Conservation (phyloP, 1,140 invertebrate species). For the Hetaerina americana region DNA sequence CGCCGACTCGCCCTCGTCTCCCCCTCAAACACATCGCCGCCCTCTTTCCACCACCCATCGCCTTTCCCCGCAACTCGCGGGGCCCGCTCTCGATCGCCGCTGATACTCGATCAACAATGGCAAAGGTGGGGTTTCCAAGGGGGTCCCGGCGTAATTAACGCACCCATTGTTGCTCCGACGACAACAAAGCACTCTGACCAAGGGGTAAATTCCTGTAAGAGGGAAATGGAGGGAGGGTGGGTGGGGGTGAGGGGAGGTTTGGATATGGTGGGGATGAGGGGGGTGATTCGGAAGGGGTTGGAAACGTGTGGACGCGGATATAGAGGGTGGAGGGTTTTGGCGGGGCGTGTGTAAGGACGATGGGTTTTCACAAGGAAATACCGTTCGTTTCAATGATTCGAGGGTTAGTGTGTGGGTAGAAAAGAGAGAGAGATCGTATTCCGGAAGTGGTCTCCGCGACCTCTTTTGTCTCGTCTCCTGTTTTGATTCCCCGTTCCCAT, state of each 20-base stretch:
- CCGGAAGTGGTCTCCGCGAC: not conserved
- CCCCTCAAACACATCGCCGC: not conserved
- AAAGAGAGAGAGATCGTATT: not conserved
- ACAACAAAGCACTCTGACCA: not conserved
- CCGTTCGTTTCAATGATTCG: not conserved
- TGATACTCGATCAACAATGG: not conserved
- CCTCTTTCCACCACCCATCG: not conserved
- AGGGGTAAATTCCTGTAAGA: not conserved
- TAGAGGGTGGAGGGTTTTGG: too few species aligned
- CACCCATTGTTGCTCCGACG: not conserved
- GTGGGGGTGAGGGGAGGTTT: not conserved
- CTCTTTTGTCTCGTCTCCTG: not conserved
- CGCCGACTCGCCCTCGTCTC: too few species aligned
- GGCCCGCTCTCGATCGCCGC: not conserved
- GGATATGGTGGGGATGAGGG: too few species aligned
- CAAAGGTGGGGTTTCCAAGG: not conserved
- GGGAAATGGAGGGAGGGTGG: not conserved
- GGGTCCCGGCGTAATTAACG: not conserved
- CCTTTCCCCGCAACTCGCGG: not conserved
- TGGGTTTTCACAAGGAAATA: not conserved
- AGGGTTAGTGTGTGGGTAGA: not conserved
- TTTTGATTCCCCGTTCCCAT: too few species aligned
- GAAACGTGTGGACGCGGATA: not conserved
- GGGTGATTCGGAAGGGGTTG: not conserved
- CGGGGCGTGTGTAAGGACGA: too few species aligned